Base-by-base conservation (phyloP, 2,113 vertebrate species). In the Ascaphus truei region DNA sequence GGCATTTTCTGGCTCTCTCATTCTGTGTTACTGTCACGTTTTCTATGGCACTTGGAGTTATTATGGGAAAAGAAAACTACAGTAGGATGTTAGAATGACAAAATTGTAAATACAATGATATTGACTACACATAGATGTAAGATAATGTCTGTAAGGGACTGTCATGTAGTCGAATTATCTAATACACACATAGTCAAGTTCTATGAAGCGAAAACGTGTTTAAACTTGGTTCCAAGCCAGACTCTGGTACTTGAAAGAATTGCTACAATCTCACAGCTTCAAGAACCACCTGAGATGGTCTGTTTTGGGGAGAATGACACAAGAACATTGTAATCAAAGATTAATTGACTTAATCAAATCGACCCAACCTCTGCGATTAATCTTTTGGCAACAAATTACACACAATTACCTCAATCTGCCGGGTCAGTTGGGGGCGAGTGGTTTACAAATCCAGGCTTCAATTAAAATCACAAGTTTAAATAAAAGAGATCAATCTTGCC, bases 281-380 rank as follows among this genome's bases (percentile, higher is more conserved):
- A 23, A 36, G 37, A 6, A 68, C 15, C 53, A 58, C 53, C 53
- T 58, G 39, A 57, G 52, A 57, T 36, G 64, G 53, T 47, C 23
- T 58, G 1, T 8, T 45, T 34, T 43, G 26, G 52, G 50, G 12
- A 77, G 48, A 69, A 61, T 79, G 81, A 80, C 79, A 80, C 58
- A 52, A 61, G 75, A 59, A 68, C 72, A 71, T 68, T 80, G 81
- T 80, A 78, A 83, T 75, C 82, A 81, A 78, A 83, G 82, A 85
- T 86, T 79, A 83, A 86, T 81, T 79, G 81, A 78, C 81, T 85
- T 84, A 78, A 84, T 83, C 83, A 85, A 79, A 79, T 80, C 74
- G 79, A 81, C 76, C 80, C 79, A 72, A 79, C 74, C 76, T 79
- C 77, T 52, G 76, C 81, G 79, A 83, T 84, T 83, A 83, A 84